Conservation (phyloP, 2,888 invertebrate genomes). For the Erpobdella octoculata region DNA sequence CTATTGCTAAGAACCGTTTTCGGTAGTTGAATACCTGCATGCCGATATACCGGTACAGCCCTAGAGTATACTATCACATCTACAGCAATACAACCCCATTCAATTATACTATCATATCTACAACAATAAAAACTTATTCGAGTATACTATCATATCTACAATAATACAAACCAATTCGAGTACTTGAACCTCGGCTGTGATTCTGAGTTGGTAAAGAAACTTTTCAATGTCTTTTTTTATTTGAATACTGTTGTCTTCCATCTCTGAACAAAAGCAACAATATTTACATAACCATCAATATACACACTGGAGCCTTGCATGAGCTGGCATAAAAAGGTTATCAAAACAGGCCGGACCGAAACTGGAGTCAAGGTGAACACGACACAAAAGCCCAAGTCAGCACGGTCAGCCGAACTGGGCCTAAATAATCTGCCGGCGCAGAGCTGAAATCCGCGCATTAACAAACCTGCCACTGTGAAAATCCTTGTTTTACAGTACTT, state of each 20-base stretch:
- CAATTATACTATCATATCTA: not conserved
- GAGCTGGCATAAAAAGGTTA: not conserved
- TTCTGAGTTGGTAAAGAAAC: conserved; percentile 89
- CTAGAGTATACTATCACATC: not conserved
- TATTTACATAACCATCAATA: not conserved
- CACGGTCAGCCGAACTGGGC: no score
- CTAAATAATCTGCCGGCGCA: no score
- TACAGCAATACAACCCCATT: not conserved
- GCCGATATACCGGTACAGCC: not conserved
- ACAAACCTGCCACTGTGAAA: conserved; percentile 83
- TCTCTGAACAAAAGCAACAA: conserved; percentile 55
- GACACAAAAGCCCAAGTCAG: no score
- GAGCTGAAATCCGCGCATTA: not conserved
- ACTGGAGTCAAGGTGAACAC: no score
- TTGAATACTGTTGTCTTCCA: conserved; percentile 97
- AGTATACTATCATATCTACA: not conserved
- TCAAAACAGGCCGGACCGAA: no score
- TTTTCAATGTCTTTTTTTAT: conserved; percentile 98
- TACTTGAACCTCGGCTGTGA: conserved; percentile 91
- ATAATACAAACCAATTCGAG: conserved; percentile 81
- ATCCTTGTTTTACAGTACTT: conserved; percentile 95
- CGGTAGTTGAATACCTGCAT: no score
- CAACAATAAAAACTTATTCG: not conserved
- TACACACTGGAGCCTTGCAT: not conserved
- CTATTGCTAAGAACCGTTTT: no score